Base-by-base conservation (phyloP, 2,113 vertebrate species). In the Mionectes macconnelli region DNA sequence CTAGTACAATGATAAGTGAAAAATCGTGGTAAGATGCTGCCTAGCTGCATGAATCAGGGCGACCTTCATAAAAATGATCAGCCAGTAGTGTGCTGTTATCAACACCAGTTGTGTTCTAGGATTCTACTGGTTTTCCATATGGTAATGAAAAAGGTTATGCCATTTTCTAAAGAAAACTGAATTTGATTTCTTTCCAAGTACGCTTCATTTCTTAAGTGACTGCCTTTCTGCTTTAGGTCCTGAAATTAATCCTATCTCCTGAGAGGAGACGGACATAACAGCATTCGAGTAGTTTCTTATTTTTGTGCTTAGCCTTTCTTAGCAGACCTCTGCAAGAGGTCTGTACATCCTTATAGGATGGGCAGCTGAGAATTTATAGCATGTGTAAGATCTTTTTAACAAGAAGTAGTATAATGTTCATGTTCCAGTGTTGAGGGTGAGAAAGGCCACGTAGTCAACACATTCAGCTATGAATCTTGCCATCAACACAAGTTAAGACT, bases 91-190 rank as follows among this genome's bases (percentile, higher is more conserved):
- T 88, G 55, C 27, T 24, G 47, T 73, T 83, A 88, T 70, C 78
- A 70, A 90, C 52, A 94, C 31, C 52, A 86, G 50, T 84, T 80
- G 68, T 72, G 63, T 78, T 94, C 83, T 67, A 88, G 42, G 64
- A 88, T 77, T 96, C 85, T 93, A 75, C 72, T 88, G 50, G 4
- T 64, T 88, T 84, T 92, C 88, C 92, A 92, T 86, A 92, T 64
- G 85, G 72, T 56, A 56, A 52, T 74, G 55, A 72, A 76, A 84
- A 90, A 90, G 47, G 52, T 86, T 88, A 53, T n/a, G 47, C 44
- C 9, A 10, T 90, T 91, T 93, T 81, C 56, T 45, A 1, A 79
- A 86, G 63, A 85, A 87, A 90, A 96, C 3, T 2, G 45, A 73
- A 70, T 76, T 73, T 89, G 12, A 83, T n/a, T 79, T 45, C 33